A percentile compares a stretch with the other conserved stretches of the same genome.
Evolutionary conservation across 2,113 vertebrate genomes (phyloP).

Genomic region (Poecilia latipinna): DNA sequence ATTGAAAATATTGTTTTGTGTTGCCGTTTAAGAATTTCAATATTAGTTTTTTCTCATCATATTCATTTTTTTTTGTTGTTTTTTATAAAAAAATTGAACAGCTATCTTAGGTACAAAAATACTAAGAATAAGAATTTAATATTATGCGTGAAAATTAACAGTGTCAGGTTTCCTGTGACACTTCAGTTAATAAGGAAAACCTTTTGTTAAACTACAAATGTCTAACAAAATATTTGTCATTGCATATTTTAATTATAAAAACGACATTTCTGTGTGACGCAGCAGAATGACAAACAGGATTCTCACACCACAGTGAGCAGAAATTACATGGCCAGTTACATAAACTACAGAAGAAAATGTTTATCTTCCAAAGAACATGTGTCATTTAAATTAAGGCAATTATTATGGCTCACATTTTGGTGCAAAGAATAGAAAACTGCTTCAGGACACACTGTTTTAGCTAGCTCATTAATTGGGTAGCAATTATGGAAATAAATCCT

Average conservation of each 20-base stretch:
- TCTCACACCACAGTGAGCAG: slow-evolving; percentile 25
- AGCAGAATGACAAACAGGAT: slow-evolving; percentile 11
- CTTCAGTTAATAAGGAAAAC: no score
- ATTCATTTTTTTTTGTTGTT: no score
- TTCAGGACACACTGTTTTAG: slow-evolving; percentile 54
- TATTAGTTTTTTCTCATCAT: no score
- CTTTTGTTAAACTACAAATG: no score
- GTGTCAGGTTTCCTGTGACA: no score
- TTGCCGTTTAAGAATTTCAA: no score
- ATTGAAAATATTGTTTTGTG: no score
- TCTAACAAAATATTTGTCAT: neutral
- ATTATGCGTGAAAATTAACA: neutral
- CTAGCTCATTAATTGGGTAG: slow-evolving; percentile 66
- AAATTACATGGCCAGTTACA: slow-evolving; percentile 39
- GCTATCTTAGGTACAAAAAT: no score
- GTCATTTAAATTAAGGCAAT: slow-evolving; percentile 50
- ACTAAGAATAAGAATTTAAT: neutral
- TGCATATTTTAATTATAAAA: neutral
- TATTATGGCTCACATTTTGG: slow-evolving; percentile 50
- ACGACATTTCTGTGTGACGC: neutral
- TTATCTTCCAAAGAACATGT: slow-evolving; percentile 66
- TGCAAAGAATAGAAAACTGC: slow-evolving; percentile 56
- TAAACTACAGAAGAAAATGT: slow-evolving; percentile 42
- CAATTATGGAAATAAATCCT: slow-evolving; percentile 68
- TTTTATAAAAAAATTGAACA: no score